Evolutionary conservation across 2,888 invertebrate species (phyloP), one percentile per base, ranked within the genome.

Genomic region (Leucozona laternaria): DNA sequence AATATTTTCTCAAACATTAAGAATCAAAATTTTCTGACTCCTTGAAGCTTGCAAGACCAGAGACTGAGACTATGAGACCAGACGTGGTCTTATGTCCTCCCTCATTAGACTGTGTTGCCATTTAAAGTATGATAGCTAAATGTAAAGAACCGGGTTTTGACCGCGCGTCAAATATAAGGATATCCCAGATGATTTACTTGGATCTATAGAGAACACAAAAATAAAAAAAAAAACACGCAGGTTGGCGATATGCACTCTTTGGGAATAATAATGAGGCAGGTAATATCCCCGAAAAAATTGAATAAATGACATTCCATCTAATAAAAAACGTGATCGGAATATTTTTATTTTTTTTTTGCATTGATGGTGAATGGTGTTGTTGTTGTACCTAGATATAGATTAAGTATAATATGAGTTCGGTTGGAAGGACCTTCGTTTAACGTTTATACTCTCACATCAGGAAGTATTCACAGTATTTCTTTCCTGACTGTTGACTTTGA

Each of bases 281-380:
- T 82, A 82, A 86, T 82, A 86, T 86, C 73, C 73, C 81, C 86
- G 73, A 68, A 86, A 86, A 88, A 88, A 88, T 88, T 85, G 85
- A 81, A 88, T 88, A 85, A 88, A 85, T 85, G 88, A 73, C 88
- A 88, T 88, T 88, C 85, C 85, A 80, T 84, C 85, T 88, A 88
- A 88, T 88, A 88, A 88, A 88, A 88, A 88, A 88, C 85, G 88
- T 88, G 88, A 85, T 85, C 62, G 81, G 85, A 85, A 88, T 88
- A 77, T 57, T 57, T 31, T n/a, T 4, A 6, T 57, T 57, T 57
- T 31, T n/a, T 10, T 55, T 31, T 57, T 17, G 31, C 1, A 1
- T 5, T 28, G 6, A 5, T 4, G 8, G 7, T n/a, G n/a, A n/a
- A n/a, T n/a, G n/a, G n/a, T n/a, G n/a, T 57, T 17, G 57, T 2